Evolutionary conservation across 2,797 vertebrate species (phyloP).

Genomic region (Neosalanx taihuensis): DNA sequence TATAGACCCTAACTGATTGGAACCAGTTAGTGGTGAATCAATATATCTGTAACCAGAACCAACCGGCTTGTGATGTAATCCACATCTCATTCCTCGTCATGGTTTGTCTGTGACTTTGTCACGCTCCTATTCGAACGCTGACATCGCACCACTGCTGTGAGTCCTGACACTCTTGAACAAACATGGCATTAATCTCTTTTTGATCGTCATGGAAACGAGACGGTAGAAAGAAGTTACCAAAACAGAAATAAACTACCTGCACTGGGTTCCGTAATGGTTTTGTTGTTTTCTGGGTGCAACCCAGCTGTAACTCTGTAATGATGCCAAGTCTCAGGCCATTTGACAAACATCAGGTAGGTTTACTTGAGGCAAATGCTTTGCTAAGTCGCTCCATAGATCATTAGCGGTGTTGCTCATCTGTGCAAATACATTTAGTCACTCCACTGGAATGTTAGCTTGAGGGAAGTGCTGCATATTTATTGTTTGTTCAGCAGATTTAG

Average conservation of each 20-base stretch:
- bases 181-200: too few relatives aligned
- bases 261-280: constrained; percentile 35
- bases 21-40: too few relatives aligned
- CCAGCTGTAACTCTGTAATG: constrained; percentile 29
- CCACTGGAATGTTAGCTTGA: background rate
- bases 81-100: too few relatives aligned
- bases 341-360: constrained; percentile 10
- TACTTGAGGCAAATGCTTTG: constrained; percentile 14
- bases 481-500: constrained; percentile 19
- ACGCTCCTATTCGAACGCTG: too few relatives aligned
- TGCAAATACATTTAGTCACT: constrained; percentile 10
- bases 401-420: constrained; percentile 14
- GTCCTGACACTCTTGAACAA: too few relatives aligned
- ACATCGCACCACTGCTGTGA: too few relatives aligned
- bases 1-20: too few relatives aligned
- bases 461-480: constrained; percentile 1
- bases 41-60: too few relatives aligned
- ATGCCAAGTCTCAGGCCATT: constrained; percentile 25
- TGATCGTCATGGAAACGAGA: background rate
- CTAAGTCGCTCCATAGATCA: constrained; percentile 16
- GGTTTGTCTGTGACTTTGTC: too few relatives aligned
- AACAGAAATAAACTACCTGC: constrained; percentile 16
- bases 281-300: constrained; percentile 3
- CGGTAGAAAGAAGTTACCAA: background rate
- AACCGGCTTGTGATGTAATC: too few relatives aligned